A percentile compares a stretch with the other conserved stretches of the same genome.
phyloP scores from a whole-genome alignment of 2,113 vertebrate genomes.

The Peromyscus leucopus region DNA sequence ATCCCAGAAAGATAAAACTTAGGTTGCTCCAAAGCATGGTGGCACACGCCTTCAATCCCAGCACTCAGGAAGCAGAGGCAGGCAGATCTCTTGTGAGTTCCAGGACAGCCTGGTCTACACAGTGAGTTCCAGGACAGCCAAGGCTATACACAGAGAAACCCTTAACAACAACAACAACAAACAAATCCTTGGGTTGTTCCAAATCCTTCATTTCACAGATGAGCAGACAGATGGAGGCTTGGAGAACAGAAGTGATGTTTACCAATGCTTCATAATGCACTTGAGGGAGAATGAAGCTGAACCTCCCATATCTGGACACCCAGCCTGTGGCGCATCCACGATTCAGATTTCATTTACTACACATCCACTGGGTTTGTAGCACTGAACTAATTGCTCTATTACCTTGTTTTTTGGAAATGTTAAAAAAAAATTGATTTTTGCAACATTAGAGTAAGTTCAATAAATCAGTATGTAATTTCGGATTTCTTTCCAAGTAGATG shows the following conservation, averaged over 20 bases:
- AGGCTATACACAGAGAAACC: not conserved
- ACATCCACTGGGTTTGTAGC: not conserved
- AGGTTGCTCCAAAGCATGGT: not conserved
- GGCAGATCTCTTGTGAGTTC: not conserved
- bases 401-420: conserved; percentile 38
- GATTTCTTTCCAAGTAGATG: conserved; percentile 20
- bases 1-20: not conserved
- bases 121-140: not conserved
- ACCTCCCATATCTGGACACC: not conserved
- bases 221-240: not conserved
- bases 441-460: not conserved
- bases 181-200: not conserved
- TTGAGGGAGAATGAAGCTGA: not conserved
- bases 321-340: not conserved
- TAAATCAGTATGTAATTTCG: conserved; percentile 43
- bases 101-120: not conserved
- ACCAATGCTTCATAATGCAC: not conserved
- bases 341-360: conserved; percentile 20
- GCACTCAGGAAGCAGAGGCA: not conserved
- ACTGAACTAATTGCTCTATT: not conserved
- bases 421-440: conserved; percentile 57
- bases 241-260: not conserved
- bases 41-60: not conserved
- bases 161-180: not conserved
- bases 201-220: conserved; percentile 17